Evolutionary conservation across 1,140 invertebrate genomes (phyloP), one percentile per base, ranked within the genome.

Genomic region (Cotesia vestalis): DNA sequence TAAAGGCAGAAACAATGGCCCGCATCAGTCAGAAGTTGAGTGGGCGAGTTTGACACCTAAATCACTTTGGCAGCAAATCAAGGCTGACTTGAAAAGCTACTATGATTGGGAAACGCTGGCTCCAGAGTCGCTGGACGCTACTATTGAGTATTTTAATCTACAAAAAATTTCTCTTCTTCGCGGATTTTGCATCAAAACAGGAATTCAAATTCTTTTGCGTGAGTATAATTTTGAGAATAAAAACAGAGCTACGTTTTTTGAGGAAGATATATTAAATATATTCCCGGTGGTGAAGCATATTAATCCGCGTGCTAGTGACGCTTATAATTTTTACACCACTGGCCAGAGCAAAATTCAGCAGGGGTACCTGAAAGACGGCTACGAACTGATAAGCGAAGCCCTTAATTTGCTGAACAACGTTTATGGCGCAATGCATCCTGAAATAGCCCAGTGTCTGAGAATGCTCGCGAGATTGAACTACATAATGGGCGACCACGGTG

Each of bases 231-330:
- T 99, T 79, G 96, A 98, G 71, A 92, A 90, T 70, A 95, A 94
- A 82, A 94, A 94, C 84, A 93, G 95, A 75, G 91, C 94, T 8
- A 92, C 95, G 0, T 99, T 99, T 86, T 91, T 90, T 71, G 95
- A 98, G 79, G 94, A 98, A 76, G 97, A 99, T 83, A 95, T 99
- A 74, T 88, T 98, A 69, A 99, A 99, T 86, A 94, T 99, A 60
- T 98, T 97, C 89, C 98, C 98, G 1, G 92, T 98, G 77, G 97
- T 99, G 5, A 99, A 99, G 88, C 97, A 99, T 89, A 96, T 99
- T 81, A 96, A 97, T 88, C 97, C 97, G 6, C 91, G 95, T 83
- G 96, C 97, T 14, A 95, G 94, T 6, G 98, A 99, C 88, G 98
- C 98, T 2, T 98, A 96, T 84, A 97, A 97, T 78, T 98, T 99